Evolutionary conservation across 2,888 invertebrate genomes (phyloP).

Genomic region (Lasioglossum morio): DNA sequence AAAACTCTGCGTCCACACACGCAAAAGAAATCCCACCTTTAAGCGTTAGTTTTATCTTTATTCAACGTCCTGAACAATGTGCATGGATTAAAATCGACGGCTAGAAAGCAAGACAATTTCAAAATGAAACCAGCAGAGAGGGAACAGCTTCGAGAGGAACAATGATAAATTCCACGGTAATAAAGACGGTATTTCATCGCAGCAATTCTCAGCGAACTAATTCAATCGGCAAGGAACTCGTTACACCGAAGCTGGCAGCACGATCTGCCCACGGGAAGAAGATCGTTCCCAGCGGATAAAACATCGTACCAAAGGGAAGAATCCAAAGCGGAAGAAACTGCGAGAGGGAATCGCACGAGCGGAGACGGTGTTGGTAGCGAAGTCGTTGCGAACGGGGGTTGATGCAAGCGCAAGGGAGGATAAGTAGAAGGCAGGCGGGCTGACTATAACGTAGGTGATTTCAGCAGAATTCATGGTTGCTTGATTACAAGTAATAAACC

Average conservation of each 20-base stretch:
- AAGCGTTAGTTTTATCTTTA: no score
- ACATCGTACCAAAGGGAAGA: not conserved
- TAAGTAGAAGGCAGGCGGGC: constrained; percentile 77
- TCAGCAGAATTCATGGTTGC: constrained; percentile 84
- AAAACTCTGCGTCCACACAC: no score
- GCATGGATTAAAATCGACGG: not conserved
- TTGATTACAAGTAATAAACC: constrained; percentile 85
- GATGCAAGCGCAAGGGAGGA: constrained; percentile 73
- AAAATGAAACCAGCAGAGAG: not conserved
- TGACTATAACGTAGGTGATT: constrained; percentile 82
- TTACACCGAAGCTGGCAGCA: not conserved
- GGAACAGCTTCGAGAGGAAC: not conserved
- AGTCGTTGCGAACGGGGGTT: constrained; percentile 42
- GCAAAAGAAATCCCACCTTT: no score
- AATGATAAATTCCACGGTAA: constrained; percentile 7
- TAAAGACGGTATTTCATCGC: constrained; percentile 17
- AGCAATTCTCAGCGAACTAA: constrained; percentile 25
- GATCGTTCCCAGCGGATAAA: not conserved
- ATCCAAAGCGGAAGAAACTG: constrained; percentile 12
- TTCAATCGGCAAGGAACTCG: constrained; percentile 33
- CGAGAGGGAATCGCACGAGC: not conserved
- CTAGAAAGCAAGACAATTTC: not conserved
- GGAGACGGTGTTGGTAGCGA: constrained; percentile 45
- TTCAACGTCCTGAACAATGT: no score
- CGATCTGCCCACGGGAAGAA: not conserved